phyloP scores from a whole-genome alignment of 1,140 invertebrate species.

The Artemia franciscana region DNA sequence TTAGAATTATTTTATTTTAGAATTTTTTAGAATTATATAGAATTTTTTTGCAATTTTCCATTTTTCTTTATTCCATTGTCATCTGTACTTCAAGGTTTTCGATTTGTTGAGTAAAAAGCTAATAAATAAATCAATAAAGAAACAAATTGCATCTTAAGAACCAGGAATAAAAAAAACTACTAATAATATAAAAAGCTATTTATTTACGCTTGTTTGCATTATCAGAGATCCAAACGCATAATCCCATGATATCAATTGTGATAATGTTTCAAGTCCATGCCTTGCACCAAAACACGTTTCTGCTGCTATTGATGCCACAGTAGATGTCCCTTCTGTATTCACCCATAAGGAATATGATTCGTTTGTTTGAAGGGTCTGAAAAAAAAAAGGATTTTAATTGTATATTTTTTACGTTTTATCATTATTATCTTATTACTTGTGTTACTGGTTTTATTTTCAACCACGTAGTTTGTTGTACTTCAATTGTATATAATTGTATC shows the following conservation, averaged over 20 bases:
- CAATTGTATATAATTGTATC: too few relatives aligned
- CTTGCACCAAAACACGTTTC: slow-evolving; percentile 13
- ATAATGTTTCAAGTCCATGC: slow-evolving; percentile 14
- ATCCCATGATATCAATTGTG: slow-evolving; percentile 11
- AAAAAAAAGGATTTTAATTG: background rate
- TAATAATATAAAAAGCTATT: background rate
- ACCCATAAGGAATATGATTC: background rate
- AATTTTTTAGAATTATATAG: too few relatives aligned
- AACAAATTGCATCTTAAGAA: background rate
- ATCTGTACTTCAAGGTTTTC: too few relatives aligned
- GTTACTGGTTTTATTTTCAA: too few relatives aligned
- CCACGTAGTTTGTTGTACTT: too few relatives aligned
- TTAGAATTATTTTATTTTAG: too few relatives aligned
- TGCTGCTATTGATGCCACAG: slow-evolving; percentile 8
- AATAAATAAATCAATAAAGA: too few relatives aligned
- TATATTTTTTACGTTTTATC: too few relatives aligned
- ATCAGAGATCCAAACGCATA: background rate
- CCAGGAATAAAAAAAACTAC: background rate
- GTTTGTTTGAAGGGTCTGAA: background rate
- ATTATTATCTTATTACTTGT: too few relatives aligned
- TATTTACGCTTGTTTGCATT: background rate
- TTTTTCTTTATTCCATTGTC: too few relatives aligned
- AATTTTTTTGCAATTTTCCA: too few relatives aligned
- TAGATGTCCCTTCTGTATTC: background rate
- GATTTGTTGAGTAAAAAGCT: too few relatives aligned